Evolutionary conservation across 2,797 vertebrate genomes (phyloP), one percentile per base, ranked within the genome.

Genomic region (Crocidura indochinensis): DNA sequence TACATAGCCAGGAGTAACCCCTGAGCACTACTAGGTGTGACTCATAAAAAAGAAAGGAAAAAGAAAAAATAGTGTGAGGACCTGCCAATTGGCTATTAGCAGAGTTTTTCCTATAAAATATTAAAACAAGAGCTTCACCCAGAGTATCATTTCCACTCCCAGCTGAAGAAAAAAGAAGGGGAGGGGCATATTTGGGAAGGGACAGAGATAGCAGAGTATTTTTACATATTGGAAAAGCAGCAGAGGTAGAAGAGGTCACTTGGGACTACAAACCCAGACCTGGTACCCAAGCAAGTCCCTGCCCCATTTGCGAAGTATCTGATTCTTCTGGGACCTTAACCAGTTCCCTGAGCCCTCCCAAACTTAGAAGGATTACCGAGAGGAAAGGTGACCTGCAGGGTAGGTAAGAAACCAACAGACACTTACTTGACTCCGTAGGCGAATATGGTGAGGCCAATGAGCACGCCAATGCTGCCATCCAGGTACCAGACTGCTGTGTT

Each of bases 381-480:
- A 14, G 0, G 9, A 65, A 15, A 26, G 0, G 0, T 6, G 20
- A 94, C 22, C 8, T 3, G 0, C 64, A 14, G 11, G 8, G 27
- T 31, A 56, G 56, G 46, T 26, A 6, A 73, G 80, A 20, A 56
- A 6, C 82, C 62, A 12, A 31, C 4, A 73, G 88, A 24, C n/a
- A 95, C 96, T 98, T 98, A 99, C 99, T 99, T 99, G 97, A 99
- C 94, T 90, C 99, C 99, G 22, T 99, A 99, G 89, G 98, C 98
- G 96, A 99, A 98, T 97, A 99, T 99, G 98, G 99, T 98, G 87
- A 99, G 98, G 95, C 99, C 99, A 8, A 99, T 99, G 94, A 99
- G 94, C 93, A 99, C 98, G 2, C 99, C 99, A 17, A 98, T 98
- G 96, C 98, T 98, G 92, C 99, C 99, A 26, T 99, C 99, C 96